These are phyloP conservation scores for Dascillus cervinus DNA, from an alignment of 2,888 invertebrate species.

Conservation along the genomic window DNA sequence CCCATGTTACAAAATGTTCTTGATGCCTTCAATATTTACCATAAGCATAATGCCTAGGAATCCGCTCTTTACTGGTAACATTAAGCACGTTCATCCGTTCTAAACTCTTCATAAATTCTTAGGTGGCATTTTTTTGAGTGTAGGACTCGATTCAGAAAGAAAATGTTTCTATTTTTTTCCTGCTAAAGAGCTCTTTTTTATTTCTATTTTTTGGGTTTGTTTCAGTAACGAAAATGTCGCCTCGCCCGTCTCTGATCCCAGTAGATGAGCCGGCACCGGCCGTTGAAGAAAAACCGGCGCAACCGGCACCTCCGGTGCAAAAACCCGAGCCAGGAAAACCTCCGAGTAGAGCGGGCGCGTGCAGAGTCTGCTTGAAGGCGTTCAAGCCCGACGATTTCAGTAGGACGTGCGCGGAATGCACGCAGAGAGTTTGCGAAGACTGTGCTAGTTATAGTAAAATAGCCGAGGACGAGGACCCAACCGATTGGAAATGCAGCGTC, in stretches of 20 bases:
- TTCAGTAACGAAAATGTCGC: constrained; percentile 65
- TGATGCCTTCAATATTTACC: too few relatives aligned
- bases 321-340: constrained; percentile 63
- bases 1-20: too few relatives aligned
- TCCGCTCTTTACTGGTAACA: too few relatives aligned
- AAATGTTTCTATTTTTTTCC: background rate
- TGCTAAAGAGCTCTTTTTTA: background rate
- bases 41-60: too few relatives aligned
- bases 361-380: constrained; percentile 78
- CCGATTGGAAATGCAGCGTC: constrained; percentile 84
- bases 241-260: constrained; percentile 53
- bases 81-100: too few relatives aligned
- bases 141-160: too few relatives aligned
- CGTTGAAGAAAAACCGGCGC: constrained; percentile 42
- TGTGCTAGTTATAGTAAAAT: constrained; percentile 80
- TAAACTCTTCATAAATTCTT: too few relatives aligned
- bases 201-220: constrained; percentile 9
- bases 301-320: constrained; percentile 37
- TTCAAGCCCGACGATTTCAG: constrained; percentile 84
- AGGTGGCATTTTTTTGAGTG: too few relatives aligned
- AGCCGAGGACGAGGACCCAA: constrained; percentile 74
- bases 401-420: constrained; percentile 82
- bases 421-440: constrained; percentile 86
- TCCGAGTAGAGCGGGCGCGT: constrained; percentile 69
- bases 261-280: constrained; percentile 35